Evolutionary conservation across 2,797 vertebrate species (phyloP), one percentile per base, ranked within the genome.

Genomic region (Sciaenops ocellatus): DNA sequence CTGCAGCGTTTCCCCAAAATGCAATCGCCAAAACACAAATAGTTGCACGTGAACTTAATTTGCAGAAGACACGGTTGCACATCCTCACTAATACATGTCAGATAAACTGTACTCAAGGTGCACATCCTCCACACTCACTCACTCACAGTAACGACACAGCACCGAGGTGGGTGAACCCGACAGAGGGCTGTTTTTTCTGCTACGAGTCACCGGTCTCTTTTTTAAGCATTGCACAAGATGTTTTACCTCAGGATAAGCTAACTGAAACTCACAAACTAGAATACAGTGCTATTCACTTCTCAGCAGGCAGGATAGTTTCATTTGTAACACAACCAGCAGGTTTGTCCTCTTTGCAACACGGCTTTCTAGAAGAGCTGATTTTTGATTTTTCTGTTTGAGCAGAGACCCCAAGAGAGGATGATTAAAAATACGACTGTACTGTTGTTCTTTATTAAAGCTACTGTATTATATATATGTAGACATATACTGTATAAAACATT

Each of bases 181-280:
- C 74, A 69, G 79, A 75, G 69, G 78, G 87, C 72, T 76, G 68
- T 15, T 38, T 9, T 9, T 38, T 81, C 78, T 66, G 70, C 80
- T 47, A 38, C 51, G 1, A 70, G 73, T 87, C 73, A 80, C 81
- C 52, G 62, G 28, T 69, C 66, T 82, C 48, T 83, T 79, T 88
- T 78, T 88, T 66, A 89, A 85, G 75, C 89, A 83, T 89, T 83
- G 89, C 92, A 94, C 91, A 92, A 89, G 77, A 83, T 89, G 78
- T 90, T 91, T 92, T 84, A 93, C 91, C 92, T 94, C 92, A 94
- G 93, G 93, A 93, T 85, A 81, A 91, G 75, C 85, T 76, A 90
- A 87, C 73, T 74, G 63, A 84, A 87, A 82, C 77, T 83, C 80
- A 87, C 87, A 88, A 42, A 90, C 77, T 69, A 67, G 61, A 67